Conservation (phyloP, 2,797 vertebrate species). For the Pristis pectinata region DNA sequence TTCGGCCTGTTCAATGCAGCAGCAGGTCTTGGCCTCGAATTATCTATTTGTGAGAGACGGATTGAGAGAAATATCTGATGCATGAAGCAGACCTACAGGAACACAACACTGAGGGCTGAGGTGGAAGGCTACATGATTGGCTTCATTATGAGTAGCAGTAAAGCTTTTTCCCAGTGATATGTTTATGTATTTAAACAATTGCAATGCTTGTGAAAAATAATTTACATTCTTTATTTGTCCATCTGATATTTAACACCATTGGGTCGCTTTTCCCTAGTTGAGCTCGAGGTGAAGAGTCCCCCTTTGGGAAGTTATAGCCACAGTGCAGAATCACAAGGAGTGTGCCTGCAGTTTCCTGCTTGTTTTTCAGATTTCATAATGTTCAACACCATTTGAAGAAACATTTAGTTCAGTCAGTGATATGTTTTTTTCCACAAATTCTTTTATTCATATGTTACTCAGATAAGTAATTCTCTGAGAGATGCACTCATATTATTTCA, state of each 20-base stretch:
- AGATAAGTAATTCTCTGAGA: too few species aligned
- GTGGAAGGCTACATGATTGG: neutral
- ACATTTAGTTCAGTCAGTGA: too few species aligned
- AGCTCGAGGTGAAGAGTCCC: neutral
- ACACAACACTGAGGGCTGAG: neutral
- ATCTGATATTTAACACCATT: neutral
- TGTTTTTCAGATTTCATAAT: neutral
- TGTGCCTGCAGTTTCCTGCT: neutral
- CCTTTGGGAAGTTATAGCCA: neutral
- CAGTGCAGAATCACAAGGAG: neutral
- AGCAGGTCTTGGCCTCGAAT: neutral
- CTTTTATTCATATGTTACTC: too few species aligned
- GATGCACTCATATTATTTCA: too few species aligned
- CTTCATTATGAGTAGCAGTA: neutral
- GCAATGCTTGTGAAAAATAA: neutral
- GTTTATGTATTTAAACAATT: neutral
- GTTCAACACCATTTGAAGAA: neutral
- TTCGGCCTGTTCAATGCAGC: neutral
- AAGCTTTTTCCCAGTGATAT: neutral
- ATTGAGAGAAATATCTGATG: neutral
- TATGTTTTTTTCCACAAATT: too few species aligned
- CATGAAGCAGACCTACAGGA: neutral
- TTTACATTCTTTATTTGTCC: neutral
- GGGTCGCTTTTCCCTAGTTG: neutral
- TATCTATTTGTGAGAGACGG: neutral